Evolutionary conservation across 2,888 invertebrate genomes (phyloP), one percentile per base, ranked within the genome.

Genomic region (Leptinotarsa juncta): DNA sequence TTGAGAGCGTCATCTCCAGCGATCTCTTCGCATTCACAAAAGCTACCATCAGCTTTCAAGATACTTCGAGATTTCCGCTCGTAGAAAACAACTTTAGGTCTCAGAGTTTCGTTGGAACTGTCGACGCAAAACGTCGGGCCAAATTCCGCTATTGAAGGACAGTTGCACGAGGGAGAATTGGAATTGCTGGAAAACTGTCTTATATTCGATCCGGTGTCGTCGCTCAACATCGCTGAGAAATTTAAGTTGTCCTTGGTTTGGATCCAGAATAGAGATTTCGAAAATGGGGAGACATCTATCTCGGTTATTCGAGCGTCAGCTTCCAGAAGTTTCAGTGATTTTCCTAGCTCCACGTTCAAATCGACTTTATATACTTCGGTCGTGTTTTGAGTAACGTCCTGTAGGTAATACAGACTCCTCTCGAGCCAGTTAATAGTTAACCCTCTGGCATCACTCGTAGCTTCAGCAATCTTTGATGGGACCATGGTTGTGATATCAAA

Each of bases 351-450:
- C 18, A 89, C 88, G 76, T 92, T 93, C 26, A 95, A 86, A 84
- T 94, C 92, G 4, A 95, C 88, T 77, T 92, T 90, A 83, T 93
- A 92, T 42, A 94, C 89, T 0, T 90, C 90, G 74, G 90, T 90
- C 79, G 90, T 89, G 72, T 81, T 81, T 57, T 81, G 83, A n/a
- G 88, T 86, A 4, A 80, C 78, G 32, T 73, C 78, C 86, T 96
- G 96, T 0, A 94, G 91, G 93, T 96, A 96, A 86, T 95, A 97
- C 7, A 97, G 89, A 65, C 93, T 92, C 67, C 96, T 90, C 67
- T 94, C 92, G 62, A 97, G 91, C 97, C 97, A 98, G 87, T 98
- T 97, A 0, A 96, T 90, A 2, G 94, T 92, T 42, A 97, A 87
- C 75, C 94, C 93, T 14, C 91, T 86, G 0, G 91, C 91, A 49